Percentiles rank a stretch among this genome's conserved stretches.
Evolutionary conservation across 1,140 invertebrate genomes (phyloP).

Genomic region (Brachystomella parvula): DNA sequence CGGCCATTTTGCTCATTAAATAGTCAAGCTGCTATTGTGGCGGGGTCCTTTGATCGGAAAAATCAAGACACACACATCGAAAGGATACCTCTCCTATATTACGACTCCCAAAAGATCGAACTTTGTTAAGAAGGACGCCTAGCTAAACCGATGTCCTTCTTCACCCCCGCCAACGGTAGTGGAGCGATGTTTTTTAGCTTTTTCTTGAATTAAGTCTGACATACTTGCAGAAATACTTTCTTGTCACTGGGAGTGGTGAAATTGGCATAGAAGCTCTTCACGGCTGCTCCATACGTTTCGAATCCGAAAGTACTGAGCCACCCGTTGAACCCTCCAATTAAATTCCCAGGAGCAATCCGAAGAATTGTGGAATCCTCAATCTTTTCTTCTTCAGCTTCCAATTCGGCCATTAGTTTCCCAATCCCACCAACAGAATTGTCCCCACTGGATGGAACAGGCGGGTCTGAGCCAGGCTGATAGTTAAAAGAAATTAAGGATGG

Average conservation of each 20-base stretch:
- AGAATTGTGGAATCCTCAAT: not conserved
- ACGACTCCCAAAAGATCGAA: too few species aligned
- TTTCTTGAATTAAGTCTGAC: too few species aligned
- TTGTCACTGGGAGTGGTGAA: not conserved
- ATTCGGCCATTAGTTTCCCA: not conserved
- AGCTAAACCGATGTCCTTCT: too few species aligned
- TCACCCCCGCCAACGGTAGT: too few species aligned
- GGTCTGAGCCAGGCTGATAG: not conserved
- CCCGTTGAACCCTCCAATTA: slow-evolving; percentile 19
- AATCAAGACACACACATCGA: too few species aligned
- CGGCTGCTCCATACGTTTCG: not conserved
- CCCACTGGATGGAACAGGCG: not conserved
- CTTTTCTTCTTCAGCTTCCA: not conserved
- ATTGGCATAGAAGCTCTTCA: not conserved
- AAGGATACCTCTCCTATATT: too few species aligned
- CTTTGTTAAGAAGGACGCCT: too few species aligned
- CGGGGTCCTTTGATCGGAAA: too few species aligned
- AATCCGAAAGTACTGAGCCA: slow-evolving; percentile 17
- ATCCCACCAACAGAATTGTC: not conserved
- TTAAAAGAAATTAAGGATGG: not conserved
- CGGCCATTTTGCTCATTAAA: too few species aligned
- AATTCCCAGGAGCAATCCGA: slow-evolving; percentile 17
- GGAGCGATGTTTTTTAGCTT: too few species aligned
- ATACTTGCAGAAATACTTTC: slow-evolving; percentile 1
- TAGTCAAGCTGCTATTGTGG: too few species aligned